These are phyloP conservation scores for Phallusia fumigata DNA, from an alignment of 23 tunicate genomes.

Conservation along the genomic window DNA sequence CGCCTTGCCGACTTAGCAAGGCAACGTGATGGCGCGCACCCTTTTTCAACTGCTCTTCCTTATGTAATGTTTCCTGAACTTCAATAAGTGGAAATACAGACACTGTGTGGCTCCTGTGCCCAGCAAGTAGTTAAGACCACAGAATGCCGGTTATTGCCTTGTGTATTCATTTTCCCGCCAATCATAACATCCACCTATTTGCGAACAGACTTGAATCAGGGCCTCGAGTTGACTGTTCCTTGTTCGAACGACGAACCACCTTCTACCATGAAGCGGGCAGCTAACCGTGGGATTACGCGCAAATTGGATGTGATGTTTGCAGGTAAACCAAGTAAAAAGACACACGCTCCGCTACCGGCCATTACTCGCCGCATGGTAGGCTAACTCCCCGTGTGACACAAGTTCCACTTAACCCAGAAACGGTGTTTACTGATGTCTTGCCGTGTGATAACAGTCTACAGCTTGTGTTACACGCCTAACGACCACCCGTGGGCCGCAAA, in stretches of 20 bases:
- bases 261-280: background rate
- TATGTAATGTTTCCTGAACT: background rate
- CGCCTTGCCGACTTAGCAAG: background rate
- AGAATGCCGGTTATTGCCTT: background rate
- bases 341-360: background rate
- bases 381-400: background rate
- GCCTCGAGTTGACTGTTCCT: slow-evolving; percentile 76
- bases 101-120: background rate
- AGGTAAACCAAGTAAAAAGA: slow-evolving; percentile 27
- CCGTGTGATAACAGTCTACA: background rate
- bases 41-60: background rate
- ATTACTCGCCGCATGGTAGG: background rate
- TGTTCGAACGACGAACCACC: slow-evolving; percentile 52
- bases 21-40: background rate
- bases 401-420: slow-evolving; percentile 12
- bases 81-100: background rate
- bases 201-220: slow-evolving; percentile 63
- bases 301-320: slow-evolving; percentile 62
- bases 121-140: background rate
- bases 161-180: background rate
- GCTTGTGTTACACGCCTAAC: slow-evolving; percentile 7
- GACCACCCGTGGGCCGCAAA: slow-evolving; percentile 10
- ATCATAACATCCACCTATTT: background rate
- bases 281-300: slow-evolving; percentile 31
- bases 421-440: slow-evolving; percentile 5